Percentiles rank a stretch among this genome's conserved stretches.
Conservation (phyloP, 1,140 invertebrate genomes). For the Drosophila oshimai region DNA sequence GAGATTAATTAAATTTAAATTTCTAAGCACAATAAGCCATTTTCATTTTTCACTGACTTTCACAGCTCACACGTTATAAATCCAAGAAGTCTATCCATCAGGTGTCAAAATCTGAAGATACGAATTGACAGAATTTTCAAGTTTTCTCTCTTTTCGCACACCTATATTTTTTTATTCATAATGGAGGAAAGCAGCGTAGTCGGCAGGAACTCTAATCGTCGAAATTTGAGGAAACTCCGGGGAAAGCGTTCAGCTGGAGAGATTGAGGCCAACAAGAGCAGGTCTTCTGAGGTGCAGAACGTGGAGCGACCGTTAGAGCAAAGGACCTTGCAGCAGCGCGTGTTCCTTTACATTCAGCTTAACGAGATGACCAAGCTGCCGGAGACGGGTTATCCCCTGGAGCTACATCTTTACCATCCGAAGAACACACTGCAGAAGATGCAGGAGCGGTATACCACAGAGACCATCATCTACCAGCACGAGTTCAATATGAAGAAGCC, state of each 20-base stretch:
- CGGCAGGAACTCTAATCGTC: background rate
- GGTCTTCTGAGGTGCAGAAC: background rate
- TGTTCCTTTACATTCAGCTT: constrained; percentile 67
- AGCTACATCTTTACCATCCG: constrained; percentile 59
- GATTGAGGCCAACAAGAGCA: background rate
- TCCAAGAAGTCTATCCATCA: background rate
- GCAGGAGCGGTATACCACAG: constrained; percentile 60
- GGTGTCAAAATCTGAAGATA: background rate
- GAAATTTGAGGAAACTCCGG: background rate
- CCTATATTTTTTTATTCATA: background rate
- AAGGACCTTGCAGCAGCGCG: constrained; percentile 26
- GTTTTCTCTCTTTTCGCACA: background rate
- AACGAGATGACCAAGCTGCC: constrained; percentile 51
- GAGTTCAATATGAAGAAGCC: constrained; percentile 52
- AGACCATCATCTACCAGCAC: constrained; percentile 56
- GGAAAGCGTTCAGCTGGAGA: background rate
- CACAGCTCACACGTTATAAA: too few species aligned
- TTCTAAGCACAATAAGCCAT: too few species aligned
- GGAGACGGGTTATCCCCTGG: constrained; percentile 28
- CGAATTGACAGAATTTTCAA: background rate
- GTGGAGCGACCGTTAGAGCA: background rate
- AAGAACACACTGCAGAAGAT: constrained; percentile 66
- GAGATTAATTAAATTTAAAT: too few species aligned
- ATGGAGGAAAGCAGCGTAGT: background rate
- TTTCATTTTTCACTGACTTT: too few species aligned